Conservation (phyloP, 2,888 invertebrate genomes). For the Drosophila algonquin region DNA sequence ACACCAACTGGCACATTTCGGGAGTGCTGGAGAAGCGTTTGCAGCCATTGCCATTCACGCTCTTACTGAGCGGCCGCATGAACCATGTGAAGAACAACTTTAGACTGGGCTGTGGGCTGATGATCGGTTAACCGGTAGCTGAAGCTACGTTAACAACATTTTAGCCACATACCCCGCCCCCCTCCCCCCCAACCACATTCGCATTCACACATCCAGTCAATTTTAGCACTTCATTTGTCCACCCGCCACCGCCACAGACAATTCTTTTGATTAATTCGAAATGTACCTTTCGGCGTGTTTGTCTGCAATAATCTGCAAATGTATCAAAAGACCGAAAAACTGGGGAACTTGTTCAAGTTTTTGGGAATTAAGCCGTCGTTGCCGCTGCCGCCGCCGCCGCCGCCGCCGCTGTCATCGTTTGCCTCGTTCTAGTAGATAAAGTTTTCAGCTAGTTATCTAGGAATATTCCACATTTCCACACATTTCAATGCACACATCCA, state of each 20-base stretch:
- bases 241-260: slow-evolving; percentile 7
- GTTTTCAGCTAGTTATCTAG: background rate
- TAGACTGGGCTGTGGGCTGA: slow-evolving; percentile 96
- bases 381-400: background rate
- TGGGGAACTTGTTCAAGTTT: background rate
- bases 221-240: background rate
- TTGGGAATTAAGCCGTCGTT: no score
- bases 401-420: background rate
- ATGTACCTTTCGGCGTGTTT: background rate
- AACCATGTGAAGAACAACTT: slow-evolving; percentile 97
- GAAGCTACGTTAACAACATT: background rate
- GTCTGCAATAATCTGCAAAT: background rate
- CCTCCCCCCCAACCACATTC: slow-evolving; percentile 3
- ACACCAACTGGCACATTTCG: slow-evolving; percentile 96
- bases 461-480: background rate
- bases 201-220: slow-evolving; percentile 17
- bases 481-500: slow-evolving; percentile 15
- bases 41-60: slow-evolving; percentile 95
- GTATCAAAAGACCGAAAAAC: background rate
- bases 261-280: background rate
- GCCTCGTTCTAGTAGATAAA: background rate
- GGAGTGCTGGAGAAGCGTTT: slow-evolving; percentile 97
- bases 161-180: slow-evolving; percentile 4
- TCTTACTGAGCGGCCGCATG: slow-evolving; percentile 95
- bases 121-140: slow-evolving; percentile 90